Evolutionary conservation across 2,888 invertebrate genomes (phyloP), one percentile per base, ranked within the genome.

Genomic region (Furcula furcula): DNA sequence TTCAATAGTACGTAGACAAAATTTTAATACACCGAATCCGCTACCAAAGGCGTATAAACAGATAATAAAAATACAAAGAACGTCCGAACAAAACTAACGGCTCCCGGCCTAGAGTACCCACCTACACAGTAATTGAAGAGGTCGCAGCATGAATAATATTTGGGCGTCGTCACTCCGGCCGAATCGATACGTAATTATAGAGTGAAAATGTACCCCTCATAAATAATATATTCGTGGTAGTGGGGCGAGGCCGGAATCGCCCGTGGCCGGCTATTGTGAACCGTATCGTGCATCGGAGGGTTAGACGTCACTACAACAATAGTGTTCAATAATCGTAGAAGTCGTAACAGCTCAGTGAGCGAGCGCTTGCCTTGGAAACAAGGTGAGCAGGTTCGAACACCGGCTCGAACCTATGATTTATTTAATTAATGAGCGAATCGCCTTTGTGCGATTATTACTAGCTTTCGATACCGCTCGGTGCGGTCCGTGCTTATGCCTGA

Each of bases 111-210:
- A 11, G 28, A 44, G 22, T 23, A 44, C 65, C 65, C 58, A 67
- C 74, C 69, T 69, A 70, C 63, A 64, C 60, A 51, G 59, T 80
- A 76, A 81, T 79, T 80, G 78, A 78, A 77, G 83, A 77, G 81
- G 73, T 75, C 75, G 68, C 59, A 76, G 68, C 59, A 77, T 80
- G 84, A 83, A 82, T 84, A 85, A 79, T 80, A 84, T 85, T 85
- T 80, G 85, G 83, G 84, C 80, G 83, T 75, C 76, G 75, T 77
- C 74, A 78, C 74, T 66, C 65, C 63, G 70, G 42, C 68, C 68
- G 73, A 82, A 85, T 85, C 85, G 83, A 88, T 85, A 76, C 76
- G 80, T 82, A 88, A 88, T 88, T 88, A 88, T 85, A 84, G 79
- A 84, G 80, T 82, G 76, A 80, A 79, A 83, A 80, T 73, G 59